phyloP scores from a whole-genome alignment of 2,888 invertebrate genomes.

The Euclidia mi region DNA sequence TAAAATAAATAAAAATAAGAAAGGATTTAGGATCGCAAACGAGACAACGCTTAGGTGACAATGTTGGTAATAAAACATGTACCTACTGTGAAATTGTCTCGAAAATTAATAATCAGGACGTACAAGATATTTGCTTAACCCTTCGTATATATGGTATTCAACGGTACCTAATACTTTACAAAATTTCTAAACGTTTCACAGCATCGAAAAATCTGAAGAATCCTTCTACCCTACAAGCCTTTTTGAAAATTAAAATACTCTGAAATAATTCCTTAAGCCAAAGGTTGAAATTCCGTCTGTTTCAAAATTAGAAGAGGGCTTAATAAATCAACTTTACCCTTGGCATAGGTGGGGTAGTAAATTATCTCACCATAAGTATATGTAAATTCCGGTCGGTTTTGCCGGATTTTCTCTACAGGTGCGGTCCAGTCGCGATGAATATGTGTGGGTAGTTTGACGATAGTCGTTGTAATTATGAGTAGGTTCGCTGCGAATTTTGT shows the following conservation, averaged over 20 bases:
- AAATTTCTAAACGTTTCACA: neutral
- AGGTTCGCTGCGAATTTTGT: neutral
- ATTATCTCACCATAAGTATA: constrained; percentile 11
- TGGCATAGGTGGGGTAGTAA: constrained; percentile 9
- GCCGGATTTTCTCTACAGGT: neutral
- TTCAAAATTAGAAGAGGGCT: constrained; percentile 13
- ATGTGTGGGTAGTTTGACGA: neutral
- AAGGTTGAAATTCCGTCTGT: constrained; percentile 3
- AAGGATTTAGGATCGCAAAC: too few species aligned
- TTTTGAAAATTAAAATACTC: constrained; percentile 7
- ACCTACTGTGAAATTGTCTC: too few species aligned
- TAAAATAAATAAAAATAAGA: too few species aligned
- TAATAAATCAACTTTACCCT: constrained; percentile 21
- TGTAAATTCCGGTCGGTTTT: constrained; percentile 8
- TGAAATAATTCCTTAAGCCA: neutral
- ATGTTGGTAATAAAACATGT: too few species aligned
- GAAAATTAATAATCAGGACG: too few species aligned
- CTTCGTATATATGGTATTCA: too few species aligned
- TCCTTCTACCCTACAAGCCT: too few species aligned
- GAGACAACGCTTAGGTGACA: too few species aligned
- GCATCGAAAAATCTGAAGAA: constrained; percentile 1
- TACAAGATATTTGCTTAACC: too few species aligned
- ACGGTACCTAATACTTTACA: too few species aligned
- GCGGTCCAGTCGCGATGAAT: neutral
- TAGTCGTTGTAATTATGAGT: neutral